Evolutionary conservation across 2,888 invertebrate species (phyloP), one percentile per base, ranked within the genome.

Genomic region (Hirudinaria manillensis): DNA sequence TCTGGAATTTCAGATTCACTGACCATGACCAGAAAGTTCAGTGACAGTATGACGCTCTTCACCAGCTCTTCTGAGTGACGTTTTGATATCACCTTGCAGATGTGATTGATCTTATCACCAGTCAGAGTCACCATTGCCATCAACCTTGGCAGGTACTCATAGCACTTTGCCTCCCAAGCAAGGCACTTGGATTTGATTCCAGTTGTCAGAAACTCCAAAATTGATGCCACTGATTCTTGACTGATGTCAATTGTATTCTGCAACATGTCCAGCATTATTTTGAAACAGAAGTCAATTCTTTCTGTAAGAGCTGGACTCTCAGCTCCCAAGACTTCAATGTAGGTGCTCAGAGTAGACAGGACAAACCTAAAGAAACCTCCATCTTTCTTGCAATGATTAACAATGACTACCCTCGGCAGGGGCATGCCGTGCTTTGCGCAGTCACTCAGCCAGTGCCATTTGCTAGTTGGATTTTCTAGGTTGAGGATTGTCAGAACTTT

Each of bases 361-460:
- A 92, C 83, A 77, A 89, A 89, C 80, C 89, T 87, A 19, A 92
- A 82, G 77, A 92, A 89, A 7, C 86, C 87, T 27, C 87, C 86
- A 81, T 90, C 88, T 32, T 88, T 88, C 0, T 89, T 88, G 79
- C 92, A 90, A 77, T 91, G 91, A 81, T 90, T 92, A 51, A 91
- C 88, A 55, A 96, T 85, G 0, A 89, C 88, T 68, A 89, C 87
- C 81, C 92, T 91, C 0, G 92, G 87, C 34, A 96, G 85, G 0
- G 91, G 89, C 13, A 91, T 86, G 0, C 93, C 93, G 16, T 90
- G 87, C 82, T 91, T 91, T 83, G 93, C 91, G 3, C 93, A 83
- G 0, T 89, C 87, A 38, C 88, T 84, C 38, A 97, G 85, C 83
- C 86, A 87, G 77, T 82, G 80, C 86, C 86, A 87, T 56, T 85